phyloP scores from a whole-genome alignment of 2,888 invertebrate genomes.

The Exephanes ischioxanthus region DNA sequence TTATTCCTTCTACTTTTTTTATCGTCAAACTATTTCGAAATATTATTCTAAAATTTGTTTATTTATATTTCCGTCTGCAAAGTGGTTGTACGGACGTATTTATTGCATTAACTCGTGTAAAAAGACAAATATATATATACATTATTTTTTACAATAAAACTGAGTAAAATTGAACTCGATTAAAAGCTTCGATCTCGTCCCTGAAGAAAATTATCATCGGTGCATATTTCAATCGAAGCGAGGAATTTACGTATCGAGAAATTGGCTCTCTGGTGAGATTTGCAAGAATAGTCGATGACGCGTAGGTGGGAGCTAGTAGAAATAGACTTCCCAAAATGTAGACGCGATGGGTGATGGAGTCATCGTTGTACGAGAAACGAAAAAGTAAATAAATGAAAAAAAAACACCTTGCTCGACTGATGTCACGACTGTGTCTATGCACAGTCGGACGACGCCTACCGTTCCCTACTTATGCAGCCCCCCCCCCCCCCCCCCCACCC shows the following conservation, averaged over 20 bases:
- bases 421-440: slow-evolving; percentile 26
- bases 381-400: background rate
- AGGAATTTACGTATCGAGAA: background rate
- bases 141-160: background rate
- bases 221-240: background rate
- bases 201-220: background rate
- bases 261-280: background rate
- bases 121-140: too few relatives aligned
- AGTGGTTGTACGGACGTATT: too few relatives aligned
- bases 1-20: background rate
- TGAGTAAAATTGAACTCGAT: background rate
- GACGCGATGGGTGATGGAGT: slow-evolving; percentile 44
- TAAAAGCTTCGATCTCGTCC: background rate
- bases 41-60: background rate
- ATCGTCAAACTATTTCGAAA: background rate
- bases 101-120: too few relatives aligned
- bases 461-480: background rate
- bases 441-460: slow-evolving; percentile 8
- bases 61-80: background rate
- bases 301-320: slow-evolving; percentile 32
- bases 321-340: slow-evolving; percentile 20
- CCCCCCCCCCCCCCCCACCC: background rate
- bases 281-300: slow-evolving; percentile 3
- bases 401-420: slow-evolving; percentile 41
- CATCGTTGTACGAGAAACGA: slow-evolving; percentile 19